Conservation (phyloP, 2,888 invertebrate genomes). For the Trissolcus japonicus region DNA sequence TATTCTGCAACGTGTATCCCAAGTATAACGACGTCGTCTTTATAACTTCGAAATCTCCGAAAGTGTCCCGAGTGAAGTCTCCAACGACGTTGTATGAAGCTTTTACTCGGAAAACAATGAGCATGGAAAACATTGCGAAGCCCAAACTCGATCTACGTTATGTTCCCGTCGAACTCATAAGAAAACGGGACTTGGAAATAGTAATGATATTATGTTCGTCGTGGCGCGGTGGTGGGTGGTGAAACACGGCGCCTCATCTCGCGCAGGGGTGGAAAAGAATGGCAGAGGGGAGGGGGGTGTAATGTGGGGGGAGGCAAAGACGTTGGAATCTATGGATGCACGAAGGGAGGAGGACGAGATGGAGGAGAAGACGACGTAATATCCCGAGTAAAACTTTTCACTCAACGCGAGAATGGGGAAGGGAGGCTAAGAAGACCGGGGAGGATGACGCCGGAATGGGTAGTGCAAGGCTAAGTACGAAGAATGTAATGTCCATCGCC, state of each 20-base stretch:
- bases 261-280: constrained; percentile 43
- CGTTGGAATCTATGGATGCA: constrained; percentile 54
- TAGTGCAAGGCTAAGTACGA: constrained; percentile 68
- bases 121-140: constrained; percentile 69
- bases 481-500: constrained; percentile 71
- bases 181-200: constrained; percentile 72
- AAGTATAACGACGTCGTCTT: constrained; percentile 36
- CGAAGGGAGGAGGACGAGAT: constrained; percentile 47
- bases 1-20: constrained; percentile 37
- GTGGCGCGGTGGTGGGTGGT: constrained; percentile 50
- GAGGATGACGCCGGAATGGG: constrained; percentile 57
- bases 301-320: constrained; percentile 16
- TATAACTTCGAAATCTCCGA: constrained; percentile 44
- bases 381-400: constrained; percentile 75
- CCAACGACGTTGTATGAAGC: constrained; percentile 18
- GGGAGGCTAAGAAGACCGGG: constrained; percentile 43
- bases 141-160: constrained; percentile 65
- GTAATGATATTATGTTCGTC: constrained; percentile 72
- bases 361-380: constrained; percentile 68
- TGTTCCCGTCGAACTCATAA: constrained; percentile 69
- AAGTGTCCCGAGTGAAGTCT: constrained; percentile 44
- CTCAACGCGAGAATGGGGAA: constrained; percentile 58
- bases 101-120: constrained; percentile 65
- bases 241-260: constrained; percentile 17
- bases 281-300: constrained; percentile 19